A percentile compares a stretch with the other conserved stretches of the same genome.
These are phyloP conservation scores for Matsumurasca onukii DNA, from an alignment of 1,140 invertebrate genomes.

Conservation along the genomic window DNA sequence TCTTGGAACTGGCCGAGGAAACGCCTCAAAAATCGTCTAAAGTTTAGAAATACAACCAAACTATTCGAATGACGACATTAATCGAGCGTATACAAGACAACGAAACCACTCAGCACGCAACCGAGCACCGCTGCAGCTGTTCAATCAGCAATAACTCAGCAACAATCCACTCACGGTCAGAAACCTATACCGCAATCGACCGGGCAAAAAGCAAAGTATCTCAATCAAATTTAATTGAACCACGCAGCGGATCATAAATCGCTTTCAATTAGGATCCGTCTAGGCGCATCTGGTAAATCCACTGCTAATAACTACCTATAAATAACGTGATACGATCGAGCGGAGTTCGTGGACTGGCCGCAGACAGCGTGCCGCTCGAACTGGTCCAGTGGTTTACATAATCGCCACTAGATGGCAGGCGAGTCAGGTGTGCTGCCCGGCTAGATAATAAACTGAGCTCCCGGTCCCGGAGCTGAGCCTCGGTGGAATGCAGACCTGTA, in stretches of 20 bases:
- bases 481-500: slow-evolving; percentile 9
- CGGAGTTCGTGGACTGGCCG: slow-evolving; percentile 1
- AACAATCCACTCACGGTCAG: not conserved
- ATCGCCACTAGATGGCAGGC: slow-evolving; percentile 5
- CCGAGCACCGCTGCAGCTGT: not conserved
- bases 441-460: slow-evolving; percentile 13
- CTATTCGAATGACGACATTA: no score
- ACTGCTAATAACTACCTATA: slow-evolving; percentile 16
- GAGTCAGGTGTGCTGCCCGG: not conserved
- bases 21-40: no score
- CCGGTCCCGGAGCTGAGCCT: no score
- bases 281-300: slow-evolving; percentile 19
- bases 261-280: slow-evolving; percentile 15
- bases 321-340: slow-evolving; percentile 10
- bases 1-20: no score
- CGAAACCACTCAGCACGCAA: no score
- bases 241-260: slow-evolving; percentile 8
- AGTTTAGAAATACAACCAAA: no score
- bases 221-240: slow-evolving; percentile 21
- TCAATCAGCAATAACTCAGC: not conserved
- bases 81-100: no score
- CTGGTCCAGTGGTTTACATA: slow-evolving; percentile 10
- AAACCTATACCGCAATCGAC: slow-evolving; percentile 1
- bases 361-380: slow-evolving; percentile 9
- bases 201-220: not conserved